These are phyloP conservation scores for Leucophenga montana DNA, from an alignment of 2,888 invertebrate species.

Conservation along the genomic window DNA sequence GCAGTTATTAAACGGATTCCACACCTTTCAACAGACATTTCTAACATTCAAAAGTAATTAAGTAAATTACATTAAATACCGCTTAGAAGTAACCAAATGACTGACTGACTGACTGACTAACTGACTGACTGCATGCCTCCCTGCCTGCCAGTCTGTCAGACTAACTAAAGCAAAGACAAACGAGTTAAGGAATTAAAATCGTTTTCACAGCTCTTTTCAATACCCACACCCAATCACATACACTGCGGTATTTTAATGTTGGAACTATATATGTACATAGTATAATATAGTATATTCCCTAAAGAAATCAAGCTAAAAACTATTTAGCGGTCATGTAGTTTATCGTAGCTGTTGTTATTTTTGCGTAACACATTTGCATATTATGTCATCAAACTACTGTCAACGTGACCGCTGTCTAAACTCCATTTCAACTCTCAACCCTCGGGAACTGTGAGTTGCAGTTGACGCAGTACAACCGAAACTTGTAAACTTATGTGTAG, in stretches of 20 bases:
- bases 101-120: neutral
- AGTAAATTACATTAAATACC: slow-evolving; percentile 57
- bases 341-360: slow-evolving; percentile 18
- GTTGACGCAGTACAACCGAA: neutral
- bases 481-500: neutral
- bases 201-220: neutral
- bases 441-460: neutral
- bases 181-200: slow-evolving; percentile 40
- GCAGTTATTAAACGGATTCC: slow-evolving; percentile 27
- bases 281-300: slow-evolving; percentile 66
- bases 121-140: neutral
- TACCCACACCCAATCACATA: too few relatives aligned
- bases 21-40: slow-evolving; percentile 50
- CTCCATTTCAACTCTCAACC: neutral
- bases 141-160: neutral
- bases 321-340: slow-evolving; percentile 48
- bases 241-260: neutral
- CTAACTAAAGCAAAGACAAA: slow-evolving; percentile 48
- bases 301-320: slow-evolving; percentile 72
- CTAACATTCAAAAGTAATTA: slow-evolving; percentile 64
- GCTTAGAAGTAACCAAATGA: slow-evolving; percentile 6
- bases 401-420: slow-evolving; percentile 33
- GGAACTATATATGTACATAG: neutral
- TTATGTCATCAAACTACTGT: slow-evolving; percentile 66
- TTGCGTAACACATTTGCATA: slow-evolving; percentile 59